phyloP scores from a whole-genome alignment of 2,113 vertebrate genomes.

The Globicephala melas region DNA sequence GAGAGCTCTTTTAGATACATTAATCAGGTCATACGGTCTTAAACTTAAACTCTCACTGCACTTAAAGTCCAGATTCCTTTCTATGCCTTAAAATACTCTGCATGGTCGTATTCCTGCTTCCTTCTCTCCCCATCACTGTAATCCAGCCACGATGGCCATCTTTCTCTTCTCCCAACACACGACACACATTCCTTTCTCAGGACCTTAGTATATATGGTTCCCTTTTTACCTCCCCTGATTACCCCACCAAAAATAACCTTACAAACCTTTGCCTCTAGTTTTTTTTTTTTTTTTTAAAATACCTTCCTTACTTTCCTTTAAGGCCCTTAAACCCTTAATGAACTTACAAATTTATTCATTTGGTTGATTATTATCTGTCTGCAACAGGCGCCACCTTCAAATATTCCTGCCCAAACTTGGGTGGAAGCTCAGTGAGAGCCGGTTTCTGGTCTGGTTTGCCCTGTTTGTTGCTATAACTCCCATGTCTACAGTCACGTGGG shows the following conservation, averaged over 20 bases:
- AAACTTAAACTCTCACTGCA: background rate
- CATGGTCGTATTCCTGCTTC: background rate
- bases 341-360: background rate
- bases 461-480: background rate
- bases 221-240: background rate
- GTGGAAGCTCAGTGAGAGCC: background rate
- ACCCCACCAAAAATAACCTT: background rate
- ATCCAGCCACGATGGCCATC: background rate
- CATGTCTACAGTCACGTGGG: background rate
- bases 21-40: background rate
- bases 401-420: background rate
- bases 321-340: background rate
- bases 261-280: background rate
- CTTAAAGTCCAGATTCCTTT: background rate
- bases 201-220: too few species aligned
- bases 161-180: background rate
- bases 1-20: background rate
- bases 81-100: background rate
- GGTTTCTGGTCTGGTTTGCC: background rate
- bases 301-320: background rate
- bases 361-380: background rate
- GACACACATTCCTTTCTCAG: background rate
- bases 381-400: background rate
- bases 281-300: background rate
- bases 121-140: background rate